Evolutionary conservation across 30 jellyfish, hydroid and myxozoan species (phyloP).

Genomic region (Cassiopea andromeda): DNA sequence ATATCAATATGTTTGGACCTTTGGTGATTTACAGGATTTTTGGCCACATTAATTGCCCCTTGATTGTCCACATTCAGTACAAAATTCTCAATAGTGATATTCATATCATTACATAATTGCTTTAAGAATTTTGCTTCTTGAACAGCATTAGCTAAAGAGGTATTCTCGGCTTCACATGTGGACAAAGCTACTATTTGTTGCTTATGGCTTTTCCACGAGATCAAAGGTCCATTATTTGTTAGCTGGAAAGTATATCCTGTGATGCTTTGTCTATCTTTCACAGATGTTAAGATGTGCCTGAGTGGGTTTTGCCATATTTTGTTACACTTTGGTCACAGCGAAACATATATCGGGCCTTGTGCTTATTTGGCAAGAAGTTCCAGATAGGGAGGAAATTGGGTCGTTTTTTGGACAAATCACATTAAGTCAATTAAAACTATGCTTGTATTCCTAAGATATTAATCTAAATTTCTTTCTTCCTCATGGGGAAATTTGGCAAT

Average conservation of each 20-base stretch:
- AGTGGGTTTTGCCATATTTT: constrained; percentile 33
- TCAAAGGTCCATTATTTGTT: constrained; percentile 30
- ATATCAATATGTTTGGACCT: constrained; percentile 44
- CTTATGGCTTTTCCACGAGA: constrained; percentile 44
- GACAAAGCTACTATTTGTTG: constrained; percentile 48
- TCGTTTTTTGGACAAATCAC: too few relatives aligned
- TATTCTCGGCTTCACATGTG: constrained; percentile 49
- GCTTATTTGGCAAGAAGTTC: too few relatives aligned
- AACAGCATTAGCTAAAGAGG: constrained; percentile 18
- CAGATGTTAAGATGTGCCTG: constrained; percentile 3
- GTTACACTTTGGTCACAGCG: too few relatives aligned
- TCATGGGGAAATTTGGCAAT: too few relatives aligned
- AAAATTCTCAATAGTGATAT: constrained; percentile 17
- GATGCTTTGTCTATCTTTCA: constrained; percentile 30
- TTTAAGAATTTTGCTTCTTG: constrained; percentile 56
- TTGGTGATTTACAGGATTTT: constrained; percentile 37
- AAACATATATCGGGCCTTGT: too few relatives aligned
- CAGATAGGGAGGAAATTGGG: too few relatives aligned
- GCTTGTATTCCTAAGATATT: too few relatives aligned
- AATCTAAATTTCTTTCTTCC: too few relatives aligned
- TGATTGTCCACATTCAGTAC: constrained; percentile 40
- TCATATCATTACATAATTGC: constrained; percentile 30
- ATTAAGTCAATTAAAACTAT: too few relatives aligned
- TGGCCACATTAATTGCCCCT: constrained; percentile 34
- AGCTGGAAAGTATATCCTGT: constrained; percentile 44